Base-by-base conservation (phyloP, 2,888 invertebrate species). In the Parnassius apollo region DNA sequence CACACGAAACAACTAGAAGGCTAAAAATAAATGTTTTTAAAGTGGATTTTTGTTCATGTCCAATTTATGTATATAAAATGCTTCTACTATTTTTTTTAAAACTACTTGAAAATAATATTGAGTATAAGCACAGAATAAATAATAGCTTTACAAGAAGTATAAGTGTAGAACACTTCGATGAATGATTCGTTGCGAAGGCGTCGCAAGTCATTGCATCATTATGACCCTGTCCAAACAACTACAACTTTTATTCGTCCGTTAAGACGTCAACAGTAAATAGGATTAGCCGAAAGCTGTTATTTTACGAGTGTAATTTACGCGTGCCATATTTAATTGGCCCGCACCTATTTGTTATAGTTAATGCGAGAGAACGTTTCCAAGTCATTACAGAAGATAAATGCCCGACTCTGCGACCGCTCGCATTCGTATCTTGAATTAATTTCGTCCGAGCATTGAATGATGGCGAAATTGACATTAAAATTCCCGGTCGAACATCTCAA, bases 391-490 rank as follows among this genome's bases (percentile, higher is more conserved):
- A 85, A 83, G 85, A 86, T 86, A 81, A 85, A 88, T 86, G 85
- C 72, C 70, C 75, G 71, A 65, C 73, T 74, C 76, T 66, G 72
- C 75, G 73, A 73, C 72, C 69, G 74, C 74, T 80, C 77, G 72
- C 74, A 81, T 81, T 77, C 75, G 77, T 81, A 81, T 75, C 71
- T 80, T 86, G 88, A 89, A 88, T 89, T 88, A 86, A 90, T 89
- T 86, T 82, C 81, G 80, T 78, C 80, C 80, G 80, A 84, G 82
- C 87, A 86, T 85, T 89, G 89, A 91, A 87, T 87, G 88, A 90
- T 88, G 88, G 87, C 85, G 75, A 86, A 89, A 88, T 90, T 88
- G 91, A 91, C 89, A 89, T 89, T 88, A 89, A 88, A 85, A 90
- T 86, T 87, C 88, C 78, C 80, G 77, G 77, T 82, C 85, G 85